These are phyloP conservation scores for Cancer borealis DNA, from an alignment of 2,888 invertebrate species.

Conservation along the genomic window DNA sequence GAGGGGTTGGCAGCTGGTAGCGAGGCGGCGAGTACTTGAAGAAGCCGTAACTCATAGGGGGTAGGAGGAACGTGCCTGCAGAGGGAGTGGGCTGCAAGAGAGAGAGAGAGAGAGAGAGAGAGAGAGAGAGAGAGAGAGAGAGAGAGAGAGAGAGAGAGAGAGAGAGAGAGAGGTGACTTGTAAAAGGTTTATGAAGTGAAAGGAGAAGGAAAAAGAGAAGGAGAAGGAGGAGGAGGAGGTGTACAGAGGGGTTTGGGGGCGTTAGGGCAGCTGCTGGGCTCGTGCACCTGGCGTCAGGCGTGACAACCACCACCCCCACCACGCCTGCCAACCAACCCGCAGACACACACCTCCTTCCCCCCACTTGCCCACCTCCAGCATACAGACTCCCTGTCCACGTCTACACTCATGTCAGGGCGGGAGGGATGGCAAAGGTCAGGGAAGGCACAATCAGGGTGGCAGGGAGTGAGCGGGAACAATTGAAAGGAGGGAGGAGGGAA, in stretches of 20 bases:
- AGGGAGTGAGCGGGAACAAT: background rate
- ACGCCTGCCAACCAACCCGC: slow-evolving; percentile 10
- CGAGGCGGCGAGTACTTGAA: no score
- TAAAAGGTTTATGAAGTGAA: background rate
- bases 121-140: no score
- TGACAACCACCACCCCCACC: slow-evolving; percentile 24
- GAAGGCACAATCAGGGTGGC: background rate
- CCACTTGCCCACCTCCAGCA: background rate
- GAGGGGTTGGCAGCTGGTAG: no score
- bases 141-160: no score
- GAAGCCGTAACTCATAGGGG: no score
- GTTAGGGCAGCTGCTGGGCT: slow-evolving; percentile 10
- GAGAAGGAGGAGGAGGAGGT: background rate
- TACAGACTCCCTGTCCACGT: no score
- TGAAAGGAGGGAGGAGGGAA: background rate
- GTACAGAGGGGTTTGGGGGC: background rate
- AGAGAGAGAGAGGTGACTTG: no score
- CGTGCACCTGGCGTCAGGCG: slow-evolving; percentile 22
- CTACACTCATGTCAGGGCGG: background rate
- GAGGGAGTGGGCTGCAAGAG: no score
- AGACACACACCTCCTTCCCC: background rate
- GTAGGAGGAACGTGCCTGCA: no score
- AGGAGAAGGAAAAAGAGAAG: background rate
- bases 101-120: no score
- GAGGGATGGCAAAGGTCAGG: no score